Conservation (phyloP, 2,888 invertebrate species). For the Drosophila colorata region DNA sequence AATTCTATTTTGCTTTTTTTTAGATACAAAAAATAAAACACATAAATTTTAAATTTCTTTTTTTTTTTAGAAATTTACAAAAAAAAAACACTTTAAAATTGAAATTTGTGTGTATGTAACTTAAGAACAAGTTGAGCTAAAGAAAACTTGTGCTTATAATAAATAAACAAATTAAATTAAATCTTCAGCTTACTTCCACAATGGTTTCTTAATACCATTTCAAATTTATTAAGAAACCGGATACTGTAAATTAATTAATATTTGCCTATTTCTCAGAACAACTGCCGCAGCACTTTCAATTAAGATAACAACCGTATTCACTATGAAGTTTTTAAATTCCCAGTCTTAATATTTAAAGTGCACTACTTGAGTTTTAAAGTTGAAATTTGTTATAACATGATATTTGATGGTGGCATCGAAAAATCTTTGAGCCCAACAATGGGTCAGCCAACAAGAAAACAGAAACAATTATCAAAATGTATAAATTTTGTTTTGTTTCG, state of each 20-base stretch:
- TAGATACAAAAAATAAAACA: no score
- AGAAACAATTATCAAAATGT: neutral
- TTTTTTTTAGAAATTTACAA: no score
- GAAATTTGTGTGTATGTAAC: no score
- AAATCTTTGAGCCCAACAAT: constrained; percentile 23
- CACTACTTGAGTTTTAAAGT: neutral
- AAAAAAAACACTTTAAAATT: no score
- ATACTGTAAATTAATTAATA: neutral
- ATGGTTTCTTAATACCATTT: no score
- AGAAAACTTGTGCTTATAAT: no score
- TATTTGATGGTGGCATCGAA: neutral
- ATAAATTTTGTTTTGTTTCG: constrained; percentile 1
- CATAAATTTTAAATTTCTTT: neutral
- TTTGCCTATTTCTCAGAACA: neutral
- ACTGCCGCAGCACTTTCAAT: constrained; percentile 2
- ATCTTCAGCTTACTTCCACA: no score
- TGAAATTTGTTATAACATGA: neutral
- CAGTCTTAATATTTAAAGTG: neutral
- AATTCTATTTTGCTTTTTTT: neutral
- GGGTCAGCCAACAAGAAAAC: constrained; percentile 25
- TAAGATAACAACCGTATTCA: neutral
- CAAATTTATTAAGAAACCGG: no score
- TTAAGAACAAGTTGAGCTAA: no score
- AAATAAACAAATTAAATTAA: no score
- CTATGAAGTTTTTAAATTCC: no score